Evolutionary conservation across 2,888 invertebrate genomes (phyloP).

Genomic region (Drosophila mercatorum): DNA sequence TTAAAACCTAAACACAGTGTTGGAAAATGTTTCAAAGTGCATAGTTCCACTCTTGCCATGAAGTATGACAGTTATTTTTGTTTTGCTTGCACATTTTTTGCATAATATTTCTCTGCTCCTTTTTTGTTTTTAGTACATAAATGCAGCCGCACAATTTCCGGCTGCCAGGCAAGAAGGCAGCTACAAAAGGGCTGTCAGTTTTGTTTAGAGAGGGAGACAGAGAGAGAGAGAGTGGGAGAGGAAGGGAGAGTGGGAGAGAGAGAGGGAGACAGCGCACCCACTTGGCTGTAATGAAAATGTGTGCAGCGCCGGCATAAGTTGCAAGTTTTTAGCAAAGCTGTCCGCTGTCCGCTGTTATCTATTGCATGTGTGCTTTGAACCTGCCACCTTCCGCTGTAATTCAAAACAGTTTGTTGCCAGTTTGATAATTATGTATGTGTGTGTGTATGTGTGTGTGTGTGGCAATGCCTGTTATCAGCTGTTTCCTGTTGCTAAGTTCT

Average conservation of each 20-base stretch:
- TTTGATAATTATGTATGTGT: constrained; percentile 46
- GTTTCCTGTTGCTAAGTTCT: constrained; percentile 76
- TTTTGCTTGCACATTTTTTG: constrained; percentile 1
- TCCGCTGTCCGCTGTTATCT: constrained; percentile 32
- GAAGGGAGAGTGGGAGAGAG: neutral
- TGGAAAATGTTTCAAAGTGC: constrained; percentile 6
- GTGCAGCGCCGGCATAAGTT: constrained; percentile 70
- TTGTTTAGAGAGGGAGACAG: constrained; percentile 12
- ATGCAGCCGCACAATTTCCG: constrained; percentile 58
- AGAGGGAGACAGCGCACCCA: neutral
- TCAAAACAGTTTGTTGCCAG: constrained; percentile 70
- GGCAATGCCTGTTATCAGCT: constrained; percentile 58
- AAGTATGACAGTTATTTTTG: constrained; percentile 15
- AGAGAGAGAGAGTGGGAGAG: neutral
- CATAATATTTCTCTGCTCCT: constrained; percentile 9
- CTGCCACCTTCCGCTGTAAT: constrained; percentile 74
- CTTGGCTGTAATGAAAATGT: constrained; percentile 62
- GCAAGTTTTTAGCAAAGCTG: constrained; percentile 52
- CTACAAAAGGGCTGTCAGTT: constrained; percentile 47
- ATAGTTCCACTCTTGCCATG: neutral
- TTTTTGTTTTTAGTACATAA: neutral
- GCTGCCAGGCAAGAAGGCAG: constrained; percentile 37
- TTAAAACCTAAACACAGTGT: constrained; percentile 1
- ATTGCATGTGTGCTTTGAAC: constrained; percentile 60
- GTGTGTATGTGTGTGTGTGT: constrained; percentile 13